These are phyloP conservation scores for Beaufortia kweichowensis DNA, from an alignment of 2,113 vertebrate species.

Conservation along the genomic window DNA sequence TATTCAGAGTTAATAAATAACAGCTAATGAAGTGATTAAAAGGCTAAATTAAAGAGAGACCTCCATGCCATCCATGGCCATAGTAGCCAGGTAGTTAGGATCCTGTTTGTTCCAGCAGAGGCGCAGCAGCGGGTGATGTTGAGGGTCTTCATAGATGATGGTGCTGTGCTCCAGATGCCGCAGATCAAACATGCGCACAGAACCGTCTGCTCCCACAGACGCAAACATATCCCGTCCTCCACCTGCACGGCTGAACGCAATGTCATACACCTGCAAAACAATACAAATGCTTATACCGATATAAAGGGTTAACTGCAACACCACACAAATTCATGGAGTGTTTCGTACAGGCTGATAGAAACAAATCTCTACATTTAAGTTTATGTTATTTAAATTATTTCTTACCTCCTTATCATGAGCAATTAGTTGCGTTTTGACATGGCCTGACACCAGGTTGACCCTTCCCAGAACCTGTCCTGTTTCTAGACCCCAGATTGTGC, in stretches of 20 bases:
- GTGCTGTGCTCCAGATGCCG: conserved; percentile 98
- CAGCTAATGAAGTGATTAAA: neutral
- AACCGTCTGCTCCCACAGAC: conserved; percentile 95
- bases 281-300: neutral
- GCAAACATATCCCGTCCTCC: conserved; percentile 98
- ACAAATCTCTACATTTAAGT: neutral
- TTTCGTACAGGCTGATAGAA: neutral
- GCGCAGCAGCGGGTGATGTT: conserved; percentile 94
- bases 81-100: conserved; percentile 96
- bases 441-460: conserved; percentile 96
- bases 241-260: conserved; percentile 95
- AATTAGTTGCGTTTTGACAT: conserved; percentile 97
- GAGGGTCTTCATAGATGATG: conserved; percentile 98
- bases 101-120: conserved; percentile 99
- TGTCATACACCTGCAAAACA: conserved; percentile 89
- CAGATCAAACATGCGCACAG: conserved; percentile 96
- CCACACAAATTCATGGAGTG: neutral
- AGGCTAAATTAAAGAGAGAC: conserved; percentile 62
- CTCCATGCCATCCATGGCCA: conserved; percentile 99
- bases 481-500: conserved; percentile 97
- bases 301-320: neutral
- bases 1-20: neutral
- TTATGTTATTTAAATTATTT: neutral
- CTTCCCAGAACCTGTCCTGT: conserved; percentile 93
- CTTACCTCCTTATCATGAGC: conserved; percentile 97